A percentile compares a stretch with the other conserved stretches of the same genome.
Conservation (phyloP, 2,113 vertebrate species). For the Psammodynastes pulverulentus region DNA sequence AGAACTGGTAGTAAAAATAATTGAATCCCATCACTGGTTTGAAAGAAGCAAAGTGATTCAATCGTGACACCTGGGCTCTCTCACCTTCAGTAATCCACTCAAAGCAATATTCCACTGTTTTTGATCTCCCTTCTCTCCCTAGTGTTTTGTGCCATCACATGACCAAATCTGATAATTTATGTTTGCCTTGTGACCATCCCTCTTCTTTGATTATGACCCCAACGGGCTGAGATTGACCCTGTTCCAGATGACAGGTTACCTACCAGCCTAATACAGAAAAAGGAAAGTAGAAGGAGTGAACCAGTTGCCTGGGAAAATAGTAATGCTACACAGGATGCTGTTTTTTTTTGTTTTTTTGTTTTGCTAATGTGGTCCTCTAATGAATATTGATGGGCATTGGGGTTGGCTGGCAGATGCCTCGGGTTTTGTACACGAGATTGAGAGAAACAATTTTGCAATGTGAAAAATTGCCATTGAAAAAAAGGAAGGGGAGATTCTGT, state of each 20-base stretch:
- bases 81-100: background rate
- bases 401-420: background rate
- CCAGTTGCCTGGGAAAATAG: background rate
- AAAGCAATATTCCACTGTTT: background rate
- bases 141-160: background rate
- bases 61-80: too few relatives aligned
- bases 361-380: background rate
- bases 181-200: background rate
- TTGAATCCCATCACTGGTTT: too few relatives aligned
- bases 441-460: background rate
- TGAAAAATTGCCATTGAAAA: background rate
- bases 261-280: background rate
- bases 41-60: too few relatives aligned
- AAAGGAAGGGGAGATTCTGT: background rate
- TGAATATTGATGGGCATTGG: background rate
- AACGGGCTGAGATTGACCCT: too few relatives aligned
- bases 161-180: background rate
- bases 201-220: background rate
- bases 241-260: too few relatives aligned
- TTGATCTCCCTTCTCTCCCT: background rate
- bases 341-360: background rate
- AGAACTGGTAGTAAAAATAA: too few relatives aligned
- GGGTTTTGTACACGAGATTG: background rate
- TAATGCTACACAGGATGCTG: background rate
- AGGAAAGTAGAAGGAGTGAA: background rate